phyloP scores from a whole-genome alignment of 2,888 invertebrate genomes.

The Lasioglossum villosulum region DNA sequence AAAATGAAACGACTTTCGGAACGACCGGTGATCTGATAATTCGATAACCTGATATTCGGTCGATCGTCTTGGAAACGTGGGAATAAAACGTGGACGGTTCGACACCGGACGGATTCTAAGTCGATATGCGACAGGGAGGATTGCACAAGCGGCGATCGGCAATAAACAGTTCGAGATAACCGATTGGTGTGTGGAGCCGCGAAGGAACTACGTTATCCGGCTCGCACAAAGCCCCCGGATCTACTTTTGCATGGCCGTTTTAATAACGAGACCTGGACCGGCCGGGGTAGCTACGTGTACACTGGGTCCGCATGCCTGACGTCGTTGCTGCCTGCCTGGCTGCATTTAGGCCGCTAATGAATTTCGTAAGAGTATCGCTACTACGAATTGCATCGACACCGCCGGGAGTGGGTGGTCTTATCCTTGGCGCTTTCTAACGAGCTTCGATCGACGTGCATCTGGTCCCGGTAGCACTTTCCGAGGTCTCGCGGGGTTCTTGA shows the following conservation, averaged over 20 bases:
- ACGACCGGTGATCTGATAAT: no score
- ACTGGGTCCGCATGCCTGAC: slow-evolving; percentile 57
- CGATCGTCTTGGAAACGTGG: slow-evolving; percentile 18
- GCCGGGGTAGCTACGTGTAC: slow-evolving; percentile 28
- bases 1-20: no score
- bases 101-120: slow-evolving; percentile 29
- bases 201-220: slow-evolving; percentile 28
- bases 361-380: slow-evolving; percentile 76
- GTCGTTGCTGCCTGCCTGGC: slow-evolving; percentile 1
- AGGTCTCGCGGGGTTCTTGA: slow-evolving; percentile 30
- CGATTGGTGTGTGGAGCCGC: slow-evolving; percentile 21
- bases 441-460: slow-evolving; percentile 44
- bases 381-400: slow-evolving; percentile 66
- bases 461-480: slow-evolving; percentile 1
- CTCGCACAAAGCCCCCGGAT: background rate
- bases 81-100: slow-evolving; percentile 22
- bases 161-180: slow-evolving; percentile 37
- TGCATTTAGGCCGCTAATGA: slow-evolving; percentile 73
- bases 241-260: slow-evolving; percentile 30
- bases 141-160: slow-evolving; percentile 39
- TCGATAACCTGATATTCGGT: no score
- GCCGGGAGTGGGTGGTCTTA: slow-evolving; percentile 74
- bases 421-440: slow-evolving; percentile 77
- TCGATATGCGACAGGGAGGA: slow-evolving; percentile 27
- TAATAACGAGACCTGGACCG: slow-evolving; percentile 55